Conservation (phyloP, 2,888 invertebrate genomes). For the Megamerina dolium region DNA sequence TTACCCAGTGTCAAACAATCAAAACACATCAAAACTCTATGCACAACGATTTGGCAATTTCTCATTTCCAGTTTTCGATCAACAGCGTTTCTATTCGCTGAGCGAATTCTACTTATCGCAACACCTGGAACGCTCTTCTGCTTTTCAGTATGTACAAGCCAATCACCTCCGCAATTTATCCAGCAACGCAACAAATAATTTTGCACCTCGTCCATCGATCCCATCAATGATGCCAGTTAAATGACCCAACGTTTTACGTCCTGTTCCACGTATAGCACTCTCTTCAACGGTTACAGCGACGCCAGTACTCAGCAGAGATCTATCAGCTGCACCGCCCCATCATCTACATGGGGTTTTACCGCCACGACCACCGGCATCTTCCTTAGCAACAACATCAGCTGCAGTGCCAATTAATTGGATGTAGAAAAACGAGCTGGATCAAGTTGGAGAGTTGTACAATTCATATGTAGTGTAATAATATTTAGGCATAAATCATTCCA, state of each 20-base stretch:
- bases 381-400: background rate
- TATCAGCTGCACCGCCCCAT: constrained; percentile 2
- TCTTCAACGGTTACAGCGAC: constrained; percentile 26
- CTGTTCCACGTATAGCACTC: constrained; percentile 45
- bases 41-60: constrained; percentile 35
- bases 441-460: too few species aligned
- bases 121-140: constrained; percentile 44
- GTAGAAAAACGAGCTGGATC: too few species aligned
- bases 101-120: constrained; percentile 46
- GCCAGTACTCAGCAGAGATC: constrained; percentile 20
- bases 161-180: constrained; percentile 37
- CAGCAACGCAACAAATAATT: constrained; percentile 29
- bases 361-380: constrained; percentile 2
- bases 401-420: background rate
- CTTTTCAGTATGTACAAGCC: constrained; percentile 47
- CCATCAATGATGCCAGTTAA: constrained; percentile 28
- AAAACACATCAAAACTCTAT: constrained; percentile 20
- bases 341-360: too few species aligned
- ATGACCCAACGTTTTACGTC: constrained; percentile 48
- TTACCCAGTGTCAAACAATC: constrained; percentile 13
- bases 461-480: too few species aligned
- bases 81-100: constrained; percentile 43
- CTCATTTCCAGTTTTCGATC: constrained; percentile 39
- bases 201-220: constrained; percentile 24
- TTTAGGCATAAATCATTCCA: too few species aligned